Percentiles rank a stretch among this genome's conserved stretches.
Evolutionary conservation across 1,140 invertebrate genomes (phyloP).

Genomic region (Cydia strobilella): DNA sequence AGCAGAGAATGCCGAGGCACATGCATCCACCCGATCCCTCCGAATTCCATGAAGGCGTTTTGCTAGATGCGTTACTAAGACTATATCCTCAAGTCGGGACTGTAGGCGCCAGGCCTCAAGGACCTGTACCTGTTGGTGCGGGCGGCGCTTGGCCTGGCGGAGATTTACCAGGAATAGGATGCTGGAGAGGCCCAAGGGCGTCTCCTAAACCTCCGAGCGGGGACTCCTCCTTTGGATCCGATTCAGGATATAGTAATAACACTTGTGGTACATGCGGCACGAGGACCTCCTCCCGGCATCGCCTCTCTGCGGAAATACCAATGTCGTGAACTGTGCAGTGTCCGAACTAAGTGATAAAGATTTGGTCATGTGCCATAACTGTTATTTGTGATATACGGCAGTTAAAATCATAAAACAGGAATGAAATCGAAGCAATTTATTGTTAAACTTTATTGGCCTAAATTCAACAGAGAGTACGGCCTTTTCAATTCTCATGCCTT

Average conservation of each 20-base stretch:
- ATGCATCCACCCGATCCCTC: slow-evolving; percentile 71
- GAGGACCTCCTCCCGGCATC: slow-evolving; percentile 73
- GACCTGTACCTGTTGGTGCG: slow-evolving; percentile 59
- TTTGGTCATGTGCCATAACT: slow-evolving; percentile 43
- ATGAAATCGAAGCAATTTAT: slow-evolving; percentile 35
- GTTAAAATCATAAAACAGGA: slow-evolving; percentile 35
- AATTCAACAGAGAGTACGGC: slow-evolving; percentile 18
- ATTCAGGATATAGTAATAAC: slow-evolving; percentile 82
- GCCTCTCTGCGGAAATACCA: slow-evolving; percentile 59
- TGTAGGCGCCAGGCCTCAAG: slow-evolving; percentile 69
- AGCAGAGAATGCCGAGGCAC: slow-evolving; percentile 68
- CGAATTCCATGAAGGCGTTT: slow-evolving; percentile 81
- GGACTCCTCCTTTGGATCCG: slow-evolving; percentile 79
- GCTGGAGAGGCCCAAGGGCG: slow-evolving; percentile 73
- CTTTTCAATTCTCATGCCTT: slow-evolving; percentile 33
- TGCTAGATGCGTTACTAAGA: slow-evolving; percentile 81
- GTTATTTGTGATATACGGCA: slow-evolving; percentile 38
- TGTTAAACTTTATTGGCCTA: slow-evolving; percentile 28
- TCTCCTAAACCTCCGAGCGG: slow-evolving; percentile 74
- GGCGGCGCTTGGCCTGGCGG: slow-evolving; percentile 71
- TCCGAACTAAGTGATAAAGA: slow-evolving; percentile 36
- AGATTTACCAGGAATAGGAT: slow-evolving; percentile 67
- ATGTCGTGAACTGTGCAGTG: slow-evolving; percentile 51
- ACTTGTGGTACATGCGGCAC: slow-evolving; percentile 81
- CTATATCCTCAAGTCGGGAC: slow-evolving; percentile 82